Percentiles rank a stretch among this genome's conserved stretches.
phyloP scores from a whole-genome alignment of 2,113 vertebrate species.

The Aix galericulata region DNA sequence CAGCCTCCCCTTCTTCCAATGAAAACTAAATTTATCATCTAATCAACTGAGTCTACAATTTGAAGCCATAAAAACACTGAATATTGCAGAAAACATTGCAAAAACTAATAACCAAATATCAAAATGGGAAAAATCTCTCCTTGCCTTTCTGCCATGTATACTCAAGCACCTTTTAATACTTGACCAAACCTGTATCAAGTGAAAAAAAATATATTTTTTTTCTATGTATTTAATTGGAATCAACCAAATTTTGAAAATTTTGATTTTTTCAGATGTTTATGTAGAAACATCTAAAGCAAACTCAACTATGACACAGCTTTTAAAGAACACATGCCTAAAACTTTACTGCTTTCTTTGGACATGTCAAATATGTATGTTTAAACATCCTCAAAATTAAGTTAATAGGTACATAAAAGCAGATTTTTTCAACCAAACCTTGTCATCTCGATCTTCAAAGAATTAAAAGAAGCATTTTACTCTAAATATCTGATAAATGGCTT shows the following conservation, averaged over 20 bases:
- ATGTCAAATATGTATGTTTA: background rate
- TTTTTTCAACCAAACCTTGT: background rate
- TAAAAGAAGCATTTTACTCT: background rate
- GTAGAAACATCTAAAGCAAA: background rate
- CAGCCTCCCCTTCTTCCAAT: background rate
- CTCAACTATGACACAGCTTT: background rate
- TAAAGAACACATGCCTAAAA: background rate
- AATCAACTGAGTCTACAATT: background rate
- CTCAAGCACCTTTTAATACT: background rate
- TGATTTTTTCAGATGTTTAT: too few relatives aligned
- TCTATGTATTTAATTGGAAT: background rate
- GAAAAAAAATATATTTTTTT: background rate
- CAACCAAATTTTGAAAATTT: background rate
- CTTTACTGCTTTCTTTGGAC: background rate
- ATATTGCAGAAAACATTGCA: background rate
- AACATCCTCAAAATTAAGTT: background rate
- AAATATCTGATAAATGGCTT: background rate
- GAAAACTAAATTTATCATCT: background rate
- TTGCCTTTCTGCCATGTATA: background rate
- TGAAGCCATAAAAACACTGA: background rate
- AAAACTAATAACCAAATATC: background rate
- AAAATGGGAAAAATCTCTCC: background rate
- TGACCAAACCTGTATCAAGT: background rate
- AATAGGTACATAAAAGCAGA: background rate
- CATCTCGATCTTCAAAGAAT: background rate